A percentile compares a stretch with the other conserved stretches of the same genome.
Conservation (phyloP, 2,888 invertebrate genomes). For the Caenorhabditis sp. region DNA sequence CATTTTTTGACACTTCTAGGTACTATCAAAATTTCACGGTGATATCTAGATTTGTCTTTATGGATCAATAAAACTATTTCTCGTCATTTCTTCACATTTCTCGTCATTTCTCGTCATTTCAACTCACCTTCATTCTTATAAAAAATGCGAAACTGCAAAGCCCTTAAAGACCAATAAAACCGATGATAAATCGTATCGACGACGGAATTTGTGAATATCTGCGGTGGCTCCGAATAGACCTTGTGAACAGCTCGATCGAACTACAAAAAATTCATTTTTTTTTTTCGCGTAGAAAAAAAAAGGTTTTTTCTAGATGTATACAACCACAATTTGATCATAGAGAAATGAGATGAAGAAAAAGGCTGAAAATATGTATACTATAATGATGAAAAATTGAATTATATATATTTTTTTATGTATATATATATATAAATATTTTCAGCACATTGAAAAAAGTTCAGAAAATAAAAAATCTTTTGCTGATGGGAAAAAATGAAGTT, state of each 20-base stretch:
- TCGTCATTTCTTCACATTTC: too few species aligned
- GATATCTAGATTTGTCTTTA: too few species aligned
- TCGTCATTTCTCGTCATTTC: too few species aligned
- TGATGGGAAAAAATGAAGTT: too few species aligned
- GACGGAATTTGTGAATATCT: constrained; percentile 34
- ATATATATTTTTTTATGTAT: too few species aligned
- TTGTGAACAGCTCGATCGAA: constrained; percentile 56
- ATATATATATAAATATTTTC: too few species aligned
- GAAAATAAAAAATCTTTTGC: too few species aligned
- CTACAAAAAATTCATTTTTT: constrained; percentile 28
- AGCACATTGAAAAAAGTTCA: too few species aligned
- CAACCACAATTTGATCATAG: background rate
- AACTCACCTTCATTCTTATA: constrained; percentile 60
- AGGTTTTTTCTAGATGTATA: background rate
- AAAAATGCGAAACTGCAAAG: constrained; percentile 58
- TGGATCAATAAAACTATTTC: too few species aligned
- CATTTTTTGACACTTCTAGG: too few species aligned
- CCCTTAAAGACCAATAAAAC: constrained; percentile 56
- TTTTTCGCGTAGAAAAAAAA: background rate
- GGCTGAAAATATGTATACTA: too few species aligned
- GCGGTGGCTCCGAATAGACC: constrained; percentile 49
- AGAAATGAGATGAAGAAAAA: background rate
- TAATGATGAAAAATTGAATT: background rate
- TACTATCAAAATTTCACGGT: too few species aligned
- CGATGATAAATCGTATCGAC: constrained; percentile 49